Evolutionary conservation across 2,113 vertebrate genomes (phyloP).

Genomic region (Scomber scombrus): DNA sequence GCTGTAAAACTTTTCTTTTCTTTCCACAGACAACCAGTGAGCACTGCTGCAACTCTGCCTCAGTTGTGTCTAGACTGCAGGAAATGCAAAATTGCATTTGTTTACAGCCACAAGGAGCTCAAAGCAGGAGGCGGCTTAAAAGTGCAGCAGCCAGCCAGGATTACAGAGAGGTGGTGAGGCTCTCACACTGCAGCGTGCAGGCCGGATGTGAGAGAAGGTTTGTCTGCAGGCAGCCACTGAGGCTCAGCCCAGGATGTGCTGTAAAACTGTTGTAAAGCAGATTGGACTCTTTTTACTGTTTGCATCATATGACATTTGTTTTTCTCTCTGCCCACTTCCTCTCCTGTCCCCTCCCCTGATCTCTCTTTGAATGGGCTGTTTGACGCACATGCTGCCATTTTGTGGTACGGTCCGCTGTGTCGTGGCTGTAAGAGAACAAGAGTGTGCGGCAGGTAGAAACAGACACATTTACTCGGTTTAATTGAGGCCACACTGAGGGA

Average conservation of each 20-base stretch:
- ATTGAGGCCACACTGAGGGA: neutral
- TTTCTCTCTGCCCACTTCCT: constrained; percentile 1
- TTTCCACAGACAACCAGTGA: constrained; percentile 14
- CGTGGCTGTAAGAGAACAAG: neutral
- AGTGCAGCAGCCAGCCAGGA: constrained; percentile 61
- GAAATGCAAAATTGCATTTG: constrained; percentile 82
- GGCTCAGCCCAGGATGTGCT: constrained; percentile 54
- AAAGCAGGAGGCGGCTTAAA: constrained; percentile 62
- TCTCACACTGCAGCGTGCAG: constrained; percentile 20
- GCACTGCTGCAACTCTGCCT: constrained; percentile 25
- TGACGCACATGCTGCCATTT: constrained; percentile 67
- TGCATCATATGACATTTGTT: constrained; percentile 51
- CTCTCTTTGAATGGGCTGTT: constrained; percentile 42
- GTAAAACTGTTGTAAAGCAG: constrained; percentile 64
- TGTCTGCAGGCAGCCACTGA: constrained; percentile 39
- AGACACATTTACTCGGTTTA: neutral
- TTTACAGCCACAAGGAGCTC: constrained; percentile 76
- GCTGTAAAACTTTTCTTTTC: neutral
- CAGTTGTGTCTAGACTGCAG: constrained; percentile 83
- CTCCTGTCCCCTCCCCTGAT: neutral
- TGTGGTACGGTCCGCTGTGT: constrained; percentile 14
- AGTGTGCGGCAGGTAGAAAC: constrained; percentile 26
- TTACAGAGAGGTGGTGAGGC: constrained; percentile 37
- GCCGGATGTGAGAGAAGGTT: constrained; percentile 41
- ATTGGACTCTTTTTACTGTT: constrained; percentile 60